phyloP scores from a whole-genome alignment of 1,140 invertebrate species.

The Metopolophium dirhodum region DNA sequence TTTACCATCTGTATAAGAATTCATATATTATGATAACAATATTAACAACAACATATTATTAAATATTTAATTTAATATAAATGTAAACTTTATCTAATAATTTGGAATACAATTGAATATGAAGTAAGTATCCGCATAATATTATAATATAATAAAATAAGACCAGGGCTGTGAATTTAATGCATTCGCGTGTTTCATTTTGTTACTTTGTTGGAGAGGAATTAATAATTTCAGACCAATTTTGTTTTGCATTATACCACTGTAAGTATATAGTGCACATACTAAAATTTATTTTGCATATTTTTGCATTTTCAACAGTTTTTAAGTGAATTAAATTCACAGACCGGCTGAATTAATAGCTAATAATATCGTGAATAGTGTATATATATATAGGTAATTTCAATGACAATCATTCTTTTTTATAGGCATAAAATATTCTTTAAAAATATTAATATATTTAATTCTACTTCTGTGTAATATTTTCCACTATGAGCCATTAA shows the following conservation, averaged over 20 bases:
- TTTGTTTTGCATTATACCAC: background rate
- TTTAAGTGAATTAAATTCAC: background rate
- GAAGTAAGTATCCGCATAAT: background rate
- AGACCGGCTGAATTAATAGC: background rate
- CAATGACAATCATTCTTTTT: background rate
- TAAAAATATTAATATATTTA: background rate
- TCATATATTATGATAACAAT: background rate
- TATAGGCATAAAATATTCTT: background rate
- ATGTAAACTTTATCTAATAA: background rate
- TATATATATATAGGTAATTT: background rate
- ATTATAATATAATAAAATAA: background rate
- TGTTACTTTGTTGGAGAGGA: background rate
- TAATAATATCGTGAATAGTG: background rate
- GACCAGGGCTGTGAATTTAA: background rate
- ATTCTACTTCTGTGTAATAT: background rate
- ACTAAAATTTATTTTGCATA: background rate
- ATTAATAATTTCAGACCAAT: background rate
- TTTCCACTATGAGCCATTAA: background rate
- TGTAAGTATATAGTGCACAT: background rate
- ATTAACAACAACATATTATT: background rate
- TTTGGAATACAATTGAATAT: background rate
- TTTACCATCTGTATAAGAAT: background rate
- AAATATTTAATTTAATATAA: background rate
- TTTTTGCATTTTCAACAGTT: background rate
- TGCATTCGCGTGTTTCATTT: background rate